A percentile compares a stretch with the other conserved stretches of the same genome.
Conservation (phyloP, 2,797 vertebrate species). For the Cyclura pinguis region DNA sequence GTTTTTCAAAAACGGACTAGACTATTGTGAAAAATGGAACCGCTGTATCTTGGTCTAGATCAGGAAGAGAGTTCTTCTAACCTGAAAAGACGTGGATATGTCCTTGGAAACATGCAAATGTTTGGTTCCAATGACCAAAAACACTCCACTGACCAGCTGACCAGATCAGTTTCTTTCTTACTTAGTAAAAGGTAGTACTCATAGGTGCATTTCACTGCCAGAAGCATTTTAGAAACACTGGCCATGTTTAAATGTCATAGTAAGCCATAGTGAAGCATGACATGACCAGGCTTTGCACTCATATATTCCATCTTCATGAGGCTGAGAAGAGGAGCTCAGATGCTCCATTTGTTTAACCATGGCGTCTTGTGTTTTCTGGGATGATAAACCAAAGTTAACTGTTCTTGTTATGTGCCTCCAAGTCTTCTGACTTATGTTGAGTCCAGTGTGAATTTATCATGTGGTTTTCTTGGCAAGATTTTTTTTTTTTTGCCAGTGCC, state of each 20-base stretch:
- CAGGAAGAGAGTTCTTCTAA: slow-evolving; percentile 8
- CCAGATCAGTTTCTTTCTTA: neutral
- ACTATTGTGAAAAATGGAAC: slow-evolving; percentile 3
- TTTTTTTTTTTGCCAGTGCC: too few species aligned
- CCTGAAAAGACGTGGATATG: neutral
- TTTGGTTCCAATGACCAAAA: neutral
- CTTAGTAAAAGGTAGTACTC: neutral
- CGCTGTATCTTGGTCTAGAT: neutral
- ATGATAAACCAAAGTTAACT: neutral
- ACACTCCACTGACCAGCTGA: neutral
- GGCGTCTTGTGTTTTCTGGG: neutral
- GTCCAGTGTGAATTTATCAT: too few species aligned
- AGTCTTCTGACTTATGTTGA: too few species aligned
- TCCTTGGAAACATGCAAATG: neutral
- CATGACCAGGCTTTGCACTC: neutral
- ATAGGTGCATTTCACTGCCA: neutral
- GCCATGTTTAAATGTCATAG: neutral
- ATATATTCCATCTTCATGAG: too few species aligned
- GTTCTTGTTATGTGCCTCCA: too few species aligned
- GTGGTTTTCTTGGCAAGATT: too few species aligned
- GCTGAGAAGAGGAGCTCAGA: neutral
- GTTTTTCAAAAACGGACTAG: slow-evolving; percentile 21
- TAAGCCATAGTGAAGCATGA: neutral
- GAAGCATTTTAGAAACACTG: neutral
- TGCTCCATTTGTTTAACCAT: neutral